Evolutionary conservation across 1,140 invertebrate genomes (phyloP), one percentile per base, ranked within the genome.

Genomic region (Heliconius melpomene): DNA sequence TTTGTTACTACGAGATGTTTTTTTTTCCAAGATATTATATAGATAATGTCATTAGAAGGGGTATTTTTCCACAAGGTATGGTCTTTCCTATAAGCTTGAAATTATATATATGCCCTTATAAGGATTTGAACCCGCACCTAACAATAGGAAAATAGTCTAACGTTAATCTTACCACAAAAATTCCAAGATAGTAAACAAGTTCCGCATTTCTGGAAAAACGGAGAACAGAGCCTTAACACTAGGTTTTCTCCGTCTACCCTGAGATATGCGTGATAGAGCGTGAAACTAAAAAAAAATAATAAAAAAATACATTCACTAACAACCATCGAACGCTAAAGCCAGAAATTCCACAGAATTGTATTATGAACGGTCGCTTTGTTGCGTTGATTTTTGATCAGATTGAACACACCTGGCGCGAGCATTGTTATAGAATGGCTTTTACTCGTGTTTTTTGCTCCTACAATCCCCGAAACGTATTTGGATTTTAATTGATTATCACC

Each of bases 321-420:
- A 29, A 2, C 60, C 3, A 29, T 66, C 26, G 60, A 26, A 29
- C 6, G 54, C 8, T 66, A 66, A 66, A 7, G 26, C 23, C 60
- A 66, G 26, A 29, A 66, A 66, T 66, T 66, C 60, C 60, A 66
- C 60, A 66, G 60, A 66, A 66, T 66, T 66, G 60, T 66, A 66
- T 66, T 66, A 66, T 29, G 60, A 66, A 66, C 60, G 60, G 60
- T 11, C 60, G 60, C 26, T 66, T 66, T 66, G 60, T 66, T 66
- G 13, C 60, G 60, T 66, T 66, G 26, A 66, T 66, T 66, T 66
- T 66, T 29, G 60, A 66, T 66, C 60, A 66, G 60, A 66, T 66
- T 66, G 60, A 29, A 66, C 60, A 29, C 60, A 66, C 60, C 60
- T 66, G 60, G 60, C 60, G 60, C 3, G 60, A 11, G 60, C 60